Evolutionary conservation across 2,797 vertebrate genomes (phyloP).

Genomic region (Enteromius fasciolatus): DNA sequence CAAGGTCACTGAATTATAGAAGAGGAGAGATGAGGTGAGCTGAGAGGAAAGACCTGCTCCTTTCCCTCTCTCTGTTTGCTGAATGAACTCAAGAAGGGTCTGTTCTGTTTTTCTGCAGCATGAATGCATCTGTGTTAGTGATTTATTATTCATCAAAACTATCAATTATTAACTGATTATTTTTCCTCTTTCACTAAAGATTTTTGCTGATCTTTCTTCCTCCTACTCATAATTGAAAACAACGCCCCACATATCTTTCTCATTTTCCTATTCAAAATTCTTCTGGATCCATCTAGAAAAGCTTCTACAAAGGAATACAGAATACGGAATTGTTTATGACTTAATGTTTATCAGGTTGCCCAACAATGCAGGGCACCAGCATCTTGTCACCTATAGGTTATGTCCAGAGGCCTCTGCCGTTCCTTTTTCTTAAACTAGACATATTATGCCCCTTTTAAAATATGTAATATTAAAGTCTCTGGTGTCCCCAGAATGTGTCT

Average conservation of each 20-base stretch:
- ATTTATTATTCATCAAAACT: slow-evolving; percentile 75
- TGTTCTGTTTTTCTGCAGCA: slow-evolving; percentile 62
- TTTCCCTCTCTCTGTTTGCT: slow-evolving; percentile 68
- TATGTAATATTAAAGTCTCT: too few relatives aligned
- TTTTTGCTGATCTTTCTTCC: slow-evolving; percentile 52
- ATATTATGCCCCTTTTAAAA: too few relatives aligned
- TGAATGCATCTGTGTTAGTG: slow-evolving; percentile 78
- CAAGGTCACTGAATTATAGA: slow-evolving; percentile 67
- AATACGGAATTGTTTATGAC: neutral
- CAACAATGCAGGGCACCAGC: neutral
- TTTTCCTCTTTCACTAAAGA: slow-evolving; percentile 67
- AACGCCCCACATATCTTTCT: slow-evolving; percentile 64
- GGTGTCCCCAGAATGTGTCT: too few relatives aligned
- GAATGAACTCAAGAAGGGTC: slow-evolving; percentile 74
- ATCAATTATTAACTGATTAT: slow-evolving; percentile 78
- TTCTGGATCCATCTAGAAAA: neutral
- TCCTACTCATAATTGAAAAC: slow-evolving; percentile 61
- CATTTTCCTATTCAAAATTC: slow-evolving; percentile 58
- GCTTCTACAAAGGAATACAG: neutral
- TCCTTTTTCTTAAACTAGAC: neutral
- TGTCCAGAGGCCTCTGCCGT: neutral
- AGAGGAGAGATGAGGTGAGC: slow-evolving; percentile 52
- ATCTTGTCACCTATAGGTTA: slow-evolving; percentile 31
- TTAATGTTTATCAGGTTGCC: neutral
- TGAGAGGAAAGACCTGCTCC: slow-evolving; percentile 42